These are phyloP conservation scores for Vulpes lagopus DNA, from an alignment of 2,113 vertebrate species.

Conservation along the genomic window DNA sequence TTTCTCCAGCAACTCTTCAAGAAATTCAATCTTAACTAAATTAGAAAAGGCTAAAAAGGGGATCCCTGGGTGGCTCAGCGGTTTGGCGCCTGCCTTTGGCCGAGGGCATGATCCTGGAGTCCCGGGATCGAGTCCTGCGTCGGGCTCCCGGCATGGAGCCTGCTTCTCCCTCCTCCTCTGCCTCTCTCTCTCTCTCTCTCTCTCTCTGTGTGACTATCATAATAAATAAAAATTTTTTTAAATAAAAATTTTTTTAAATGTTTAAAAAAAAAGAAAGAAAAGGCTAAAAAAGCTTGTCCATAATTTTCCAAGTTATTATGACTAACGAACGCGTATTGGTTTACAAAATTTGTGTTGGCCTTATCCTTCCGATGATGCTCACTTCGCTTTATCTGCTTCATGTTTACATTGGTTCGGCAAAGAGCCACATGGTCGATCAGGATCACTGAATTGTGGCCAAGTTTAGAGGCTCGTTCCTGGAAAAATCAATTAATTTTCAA, in stretches of 20 bases:
- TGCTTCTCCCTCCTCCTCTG: too few species aligned
- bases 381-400: neutral
- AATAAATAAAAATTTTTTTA: too few species aligned
- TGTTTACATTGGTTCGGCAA: neutral
- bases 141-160: too few species aligned
- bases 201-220: too few species aligned
- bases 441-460: neutral
- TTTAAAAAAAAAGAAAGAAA: neutral
- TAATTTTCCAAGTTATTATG: neutral
- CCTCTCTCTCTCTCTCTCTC: too few species aligned
- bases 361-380: neutral
- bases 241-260: too few species aligned
- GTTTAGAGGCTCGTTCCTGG: neutral
- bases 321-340: neutral
- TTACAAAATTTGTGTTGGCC: neutral
- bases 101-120: too few species aligned
- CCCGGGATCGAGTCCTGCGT: too few species aligned
- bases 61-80: too few species aligned
- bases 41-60: neutral
- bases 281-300: neutral
- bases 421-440: neutral
- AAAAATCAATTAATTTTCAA: constrained; percentile 4
- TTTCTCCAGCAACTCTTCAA: neutral
- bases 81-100: too few species aligned
- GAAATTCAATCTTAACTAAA: constrained; percentile 7